Evolutionary conservation across 2,113 vertebrate species (phyloP), one percentile per base, ranked within the genome.

Genomic region (Aspidoscelis tigris): DNA sequence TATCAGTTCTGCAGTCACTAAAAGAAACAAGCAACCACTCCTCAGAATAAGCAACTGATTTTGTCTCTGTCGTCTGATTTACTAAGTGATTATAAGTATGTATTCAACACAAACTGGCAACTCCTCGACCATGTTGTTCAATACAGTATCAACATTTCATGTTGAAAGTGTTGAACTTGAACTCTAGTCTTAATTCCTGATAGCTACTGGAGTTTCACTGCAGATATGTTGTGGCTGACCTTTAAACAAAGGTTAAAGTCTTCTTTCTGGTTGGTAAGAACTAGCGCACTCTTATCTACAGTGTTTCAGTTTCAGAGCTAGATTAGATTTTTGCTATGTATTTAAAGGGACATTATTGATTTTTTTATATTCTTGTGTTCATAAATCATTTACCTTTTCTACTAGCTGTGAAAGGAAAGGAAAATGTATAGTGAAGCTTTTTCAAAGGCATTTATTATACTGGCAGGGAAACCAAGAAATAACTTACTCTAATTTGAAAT

Each of bases 201-300:
- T 66, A 78, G 76, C n/a, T 91, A 73, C 89, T 91, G 92, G 90
- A 82, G 83, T 85, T 91, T 86, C 41, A 89, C 92, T 90, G 66
- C 82, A 20, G 33, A 70, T 79, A 79, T 85, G 81, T 50, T 87
- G 77, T 50, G 86, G 75, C 90, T 93, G 89, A 92, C 90, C 89
- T 92, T 92, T 92, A 87, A 88, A 88, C 89, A n/a, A 84, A 18
- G 93, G 92, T 92, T 92, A 90, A 93, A 92, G 92, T 92, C 83
- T 91, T 86, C 39, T 82, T 2, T 41, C 43, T 82, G 73, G 87
- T 47, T 84, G 78, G 44, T 74, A 91, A 88, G 85, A 85, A 73
- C 69, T 81, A 89, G 55, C 0, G 20, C 44, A 88, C 85, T 87
- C 90, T 89, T 61, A 61, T 61, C 14, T 61, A 16, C 58, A 70